Evolutionary conservation across 2,888 invertebrate species (phyloP).

Genomic region (Netelia inedita): DNA sequence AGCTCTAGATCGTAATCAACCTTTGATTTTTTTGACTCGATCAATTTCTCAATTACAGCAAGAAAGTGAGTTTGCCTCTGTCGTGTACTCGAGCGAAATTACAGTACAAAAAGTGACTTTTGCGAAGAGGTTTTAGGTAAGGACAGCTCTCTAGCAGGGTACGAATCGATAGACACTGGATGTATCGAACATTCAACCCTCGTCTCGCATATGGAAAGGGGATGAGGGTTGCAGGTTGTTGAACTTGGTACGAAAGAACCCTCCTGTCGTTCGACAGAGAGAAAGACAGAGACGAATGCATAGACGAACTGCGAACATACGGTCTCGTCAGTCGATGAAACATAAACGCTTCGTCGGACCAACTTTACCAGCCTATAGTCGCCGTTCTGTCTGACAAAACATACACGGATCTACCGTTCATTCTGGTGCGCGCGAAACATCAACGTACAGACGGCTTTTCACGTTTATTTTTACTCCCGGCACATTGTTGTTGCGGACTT

Average conservation of each 20-base stretch:
- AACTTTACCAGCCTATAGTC: slow-evolving; percentile 49
- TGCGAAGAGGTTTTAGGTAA: not conserved
- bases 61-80: not conserved
- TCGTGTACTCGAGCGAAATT: not conserved
- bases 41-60: not conserved
- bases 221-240: slow-evolving; percentile 63
- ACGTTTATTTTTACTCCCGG: slow-evolving; percentile 41
- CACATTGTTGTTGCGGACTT: slow-evolving; percentile 33
- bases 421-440: slow-evolving; percentile 35
- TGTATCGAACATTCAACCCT: slow-evolving; percentile 16
- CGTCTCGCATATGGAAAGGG: slow-evolving; percentile 26
- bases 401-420: slow-evolving; percentile 23
- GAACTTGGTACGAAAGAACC: slow-evolving; percentile 63
- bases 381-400: slow-evolving; percentile 48
- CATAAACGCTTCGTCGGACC: slow-evolving; percentile 40
- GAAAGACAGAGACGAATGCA: slow-evolving; percentile 32
- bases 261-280: slow-evolving; percentile 21
- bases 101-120: not conserved
- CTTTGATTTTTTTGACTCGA: not conserved
- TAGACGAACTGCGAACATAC: slow-evolving; percentile 13
- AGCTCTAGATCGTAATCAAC: too few species aligned
- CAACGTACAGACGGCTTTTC: slow-evolving; percentile 30
- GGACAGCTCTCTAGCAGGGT: not conserved
- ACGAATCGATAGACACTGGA: slow-evolving; percentile 48
- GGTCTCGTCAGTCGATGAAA: slow-evolving; percentile 12